These are phyloP conservation scores for Stomatorhinus ivindoensis DNA, from an alignment of 2,113 vertebrate genomes.

Conservation along the genomic window DNA sequence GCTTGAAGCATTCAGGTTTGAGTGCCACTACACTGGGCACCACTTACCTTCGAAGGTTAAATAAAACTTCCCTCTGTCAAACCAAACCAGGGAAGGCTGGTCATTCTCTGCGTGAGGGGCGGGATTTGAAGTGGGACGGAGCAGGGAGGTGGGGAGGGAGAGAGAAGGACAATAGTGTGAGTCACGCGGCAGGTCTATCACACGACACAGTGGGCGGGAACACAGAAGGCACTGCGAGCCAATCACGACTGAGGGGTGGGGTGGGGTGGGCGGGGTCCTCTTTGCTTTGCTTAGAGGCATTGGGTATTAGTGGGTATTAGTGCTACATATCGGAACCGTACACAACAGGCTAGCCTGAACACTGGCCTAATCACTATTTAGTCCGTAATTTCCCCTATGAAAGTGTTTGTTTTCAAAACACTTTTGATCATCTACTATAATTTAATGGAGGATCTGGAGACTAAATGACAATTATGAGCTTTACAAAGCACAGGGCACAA, in stretches of 20 bases:
- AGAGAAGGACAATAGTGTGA: conserved; percentile 78
- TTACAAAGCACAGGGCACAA: neutral
- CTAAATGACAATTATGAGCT: neutral
- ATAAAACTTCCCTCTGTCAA: conserved; percentile 99
- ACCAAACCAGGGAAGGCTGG: conserved; percentile 95
- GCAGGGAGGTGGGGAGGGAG: conserved; percentile 67
- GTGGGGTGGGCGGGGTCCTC: neutral
- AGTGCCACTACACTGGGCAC: conserved; percentile 50
- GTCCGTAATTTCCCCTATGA: neutral
- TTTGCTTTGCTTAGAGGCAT: neutral
- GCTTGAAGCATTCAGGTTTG: conserved; percentile 2
- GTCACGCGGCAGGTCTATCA: conserved; percentile 66
- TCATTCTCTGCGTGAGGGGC: conserved; percentile 81
- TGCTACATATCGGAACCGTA: neutral
- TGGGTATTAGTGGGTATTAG: neutral
- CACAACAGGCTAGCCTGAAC: neutral
- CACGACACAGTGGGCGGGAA: conserved; percentile 50
- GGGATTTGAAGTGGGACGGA: conserved; percentile 72
- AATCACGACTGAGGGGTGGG: conserved; percentile 25
- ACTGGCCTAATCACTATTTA: neutral
- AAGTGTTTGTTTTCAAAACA: neutral
- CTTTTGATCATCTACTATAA: neutral
- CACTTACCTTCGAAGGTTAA: conserved; percentile 99
- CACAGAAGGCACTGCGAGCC: conserved; percentile 49
- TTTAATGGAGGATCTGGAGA: neutral